These are phyloP conservation scores for Periphyllus acericola DNA, from an alignment of 2,888 invertebrate species.

Conservation along the genomic window DNA sequence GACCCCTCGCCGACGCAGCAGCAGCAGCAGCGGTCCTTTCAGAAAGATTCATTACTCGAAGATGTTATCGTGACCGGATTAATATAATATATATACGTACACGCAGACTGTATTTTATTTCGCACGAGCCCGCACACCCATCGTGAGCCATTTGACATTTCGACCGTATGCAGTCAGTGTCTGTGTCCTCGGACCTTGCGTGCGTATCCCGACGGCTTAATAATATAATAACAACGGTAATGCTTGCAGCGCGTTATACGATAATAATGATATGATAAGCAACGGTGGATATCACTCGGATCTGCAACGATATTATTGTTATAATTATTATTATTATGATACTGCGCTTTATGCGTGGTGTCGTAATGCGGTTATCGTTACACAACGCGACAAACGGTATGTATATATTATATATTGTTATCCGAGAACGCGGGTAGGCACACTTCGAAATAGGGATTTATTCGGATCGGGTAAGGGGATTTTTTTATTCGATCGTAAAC, in stretches of 20 bases:
- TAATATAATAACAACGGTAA: no score
- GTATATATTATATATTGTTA: no score
- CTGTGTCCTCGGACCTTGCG: not conserved
- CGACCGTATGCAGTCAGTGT: not conserved
- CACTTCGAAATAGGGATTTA: no score
- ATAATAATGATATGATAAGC: not conserved
- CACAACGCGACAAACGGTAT: no score
- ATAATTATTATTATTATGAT: not conserved
- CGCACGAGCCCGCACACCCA: constrained; percentile 26
- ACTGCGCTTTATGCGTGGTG: no score
- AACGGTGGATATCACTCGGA: no score
- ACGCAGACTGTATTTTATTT: constrained; percentile 43
- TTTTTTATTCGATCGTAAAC: no score
- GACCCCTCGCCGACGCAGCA: constrained; percentile 3
- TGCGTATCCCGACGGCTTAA: no score
- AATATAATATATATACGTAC: not conserved
- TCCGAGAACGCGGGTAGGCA: no score
- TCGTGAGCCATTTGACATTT: not conserved
- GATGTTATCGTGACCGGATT: constrained; percentile 53
- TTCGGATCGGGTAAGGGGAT: no score
- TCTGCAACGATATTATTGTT: not conserved
- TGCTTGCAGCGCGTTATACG: no score
- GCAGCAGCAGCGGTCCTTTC: not conserved
- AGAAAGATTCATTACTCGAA: constrained; percentile 58
- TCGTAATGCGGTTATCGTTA: no score